These are phyloP conservation scores for Palythoa caribaeorum DNA, from an alignment of 92 coral and sea anemone genomes.

Conservation along the genomic window DNA sequence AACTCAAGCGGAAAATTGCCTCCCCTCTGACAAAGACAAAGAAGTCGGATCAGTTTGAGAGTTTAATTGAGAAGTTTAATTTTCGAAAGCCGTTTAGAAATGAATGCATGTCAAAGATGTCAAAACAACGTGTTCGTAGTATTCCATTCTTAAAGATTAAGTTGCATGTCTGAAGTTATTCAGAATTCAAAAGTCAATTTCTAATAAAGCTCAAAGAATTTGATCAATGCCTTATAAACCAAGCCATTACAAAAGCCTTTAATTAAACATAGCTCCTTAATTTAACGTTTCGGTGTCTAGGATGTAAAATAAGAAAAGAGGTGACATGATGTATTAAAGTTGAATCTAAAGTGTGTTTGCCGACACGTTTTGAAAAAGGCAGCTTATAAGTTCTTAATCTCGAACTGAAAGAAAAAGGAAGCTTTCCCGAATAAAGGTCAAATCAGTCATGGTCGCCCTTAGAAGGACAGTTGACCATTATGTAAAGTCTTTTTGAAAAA, in stretches of 20 bases:
- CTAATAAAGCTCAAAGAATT: conserved; percentile 21
- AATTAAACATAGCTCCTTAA: conserved; percentile 46
- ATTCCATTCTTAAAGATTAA: conserved; percentile 38
- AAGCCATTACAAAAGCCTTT: conserved; percentile 13
- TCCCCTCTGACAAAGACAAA: conserved; percentile 48
- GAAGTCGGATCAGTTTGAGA: conserved; percentile 44
- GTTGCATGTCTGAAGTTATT: conserved; percentile 14
- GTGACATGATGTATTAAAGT: conserved; percentile 36
- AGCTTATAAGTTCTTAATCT: conserved; percentile 27
- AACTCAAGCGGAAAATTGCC: conserved; percentile 53
- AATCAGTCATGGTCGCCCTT: not conserved
- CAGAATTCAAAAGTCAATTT: not conserved
- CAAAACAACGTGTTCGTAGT: conserved; percentile 47
- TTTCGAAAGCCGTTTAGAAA: conserved; percentile 49
- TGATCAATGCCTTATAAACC: conserved; percentile 8
- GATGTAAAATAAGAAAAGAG: conserved; percentile 22
- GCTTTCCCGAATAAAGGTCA: conserved; percentile 20
- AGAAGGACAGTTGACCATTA: conserved; percentile 9
- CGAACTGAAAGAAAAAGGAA: not conserved
- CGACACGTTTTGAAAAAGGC: conserved; percentile 31
- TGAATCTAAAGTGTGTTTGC: conserved; percentile 34
- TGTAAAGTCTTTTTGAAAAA: conserved; percentile 43
- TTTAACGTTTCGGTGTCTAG: conserved; percentile 42
- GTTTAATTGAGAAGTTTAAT: conserved; percentile 55
- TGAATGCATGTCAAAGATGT: conserved; percentile 44